These are phyloP conservation scores for Rhynchonycteris naso DNA, from an alignment of 2,797 vertebrate species.

Conservation along the genomic window DNA sequence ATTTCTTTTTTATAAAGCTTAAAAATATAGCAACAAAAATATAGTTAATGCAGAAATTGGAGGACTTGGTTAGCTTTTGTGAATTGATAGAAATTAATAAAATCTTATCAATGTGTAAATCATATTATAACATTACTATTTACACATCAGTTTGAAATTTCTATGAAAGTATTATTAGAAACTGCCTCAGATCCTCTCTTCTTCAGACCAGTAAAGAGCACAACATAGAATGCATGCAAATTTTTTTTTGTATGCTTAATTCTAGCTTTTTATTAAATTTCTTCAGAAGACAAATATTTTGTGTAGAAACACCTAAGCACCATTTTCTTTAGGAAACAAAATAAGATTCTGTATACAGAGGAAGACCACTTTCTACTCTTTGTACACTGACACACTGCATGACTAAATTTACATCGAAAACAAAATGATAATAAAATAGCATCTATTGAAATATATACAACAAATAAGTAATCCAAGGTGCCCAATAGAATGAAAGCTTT, in stretches of 20 bases:
- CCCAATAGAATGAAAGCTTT: background rate
- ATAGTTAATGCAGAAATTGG: background rate
- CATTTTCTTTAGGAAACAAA: background rate
- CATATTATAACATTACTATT: background rate
- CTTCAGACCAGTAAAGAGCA: background rate
- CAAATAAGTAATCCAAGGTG: background rate
- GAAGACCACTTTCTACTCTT: background rate
- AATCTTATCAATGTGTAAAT: background rate
- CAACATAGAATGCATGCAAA: background rate
- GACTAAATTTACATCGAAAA: background rate
- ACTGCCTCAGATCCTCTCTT: background rate
- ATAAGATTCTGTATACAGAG: background rate
- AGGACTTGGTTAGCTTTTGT: background rate
- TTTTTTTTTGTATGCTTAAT: background rate
- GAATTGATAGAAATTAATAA: background rate
- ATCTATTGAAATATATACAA: background rate
- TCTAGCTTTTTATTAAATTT: constrained; percentile 14
- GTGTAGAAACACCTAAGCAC: background rate
- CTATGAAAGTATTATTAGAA: background rate
- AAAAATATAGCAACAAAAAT: background rate
- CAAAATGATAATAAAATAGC: background rate
- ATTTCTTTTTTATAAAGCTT: background rate
- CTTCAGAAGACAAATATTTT: constrained; percentile 24
- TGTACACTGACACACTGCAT: background rate
- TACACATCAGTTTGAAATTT: background rate